Conservation (phyloP, 2,113 vertebrate species). For the Addax nasomaculatus region DNA sequence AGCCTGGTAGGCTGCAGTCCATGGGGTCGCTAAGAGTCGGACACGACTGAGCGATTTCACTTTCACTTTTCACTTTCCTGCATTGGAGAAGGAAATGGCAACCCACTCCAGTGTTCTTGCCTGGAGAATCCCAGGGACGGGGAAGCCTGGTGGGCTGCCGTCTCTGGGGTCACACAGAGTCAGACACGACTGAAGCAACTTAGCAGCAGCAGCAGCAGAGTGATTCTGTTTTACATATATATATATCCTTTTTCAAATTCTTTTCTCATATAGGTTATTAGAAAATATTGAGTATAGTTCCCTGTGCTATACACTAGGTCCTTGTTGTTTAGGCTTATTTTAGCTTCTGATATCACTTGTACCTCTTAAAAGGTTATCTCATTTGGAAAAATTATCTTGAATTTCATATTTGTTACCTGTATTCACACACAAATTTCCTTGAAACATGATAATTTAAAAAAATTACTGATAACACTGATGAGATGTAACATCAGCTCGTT, state of each 20-base stretch:
- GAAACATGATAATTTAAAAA: not conserved
- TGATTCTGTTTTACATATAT: not conserved
- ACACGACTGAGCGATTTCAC: too few relatives aligned
- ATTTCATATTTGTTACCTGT: not conserved
- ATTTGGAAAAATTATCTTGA: slow-evolving; percentile 10
- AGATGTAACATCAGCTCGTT: not conserved
- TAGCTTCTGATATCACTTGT: not conserved
- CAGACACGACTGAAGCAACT: too few relatives aligned
- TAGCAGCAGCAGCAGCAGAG: not conserved
- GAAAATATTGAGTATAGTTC: not conserved
- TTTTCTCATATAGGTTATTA: not conserved
- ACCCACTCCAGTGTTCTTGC: too few relatives aligned
- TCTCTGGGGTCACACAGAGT: too few relatives aligned
- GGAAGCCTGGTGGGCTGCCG: too few relatives aligned
- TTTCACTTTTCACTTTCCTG: too few relatives aligned
- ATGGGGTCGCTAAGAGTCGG: too few relatives aligned
- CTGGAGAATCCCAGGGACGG: too few relatives aligned
- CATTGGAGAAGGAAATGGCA: too few relatives aligned
- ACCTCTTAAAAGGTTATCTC: not conserved
- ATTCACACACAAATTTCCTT: not conserved
- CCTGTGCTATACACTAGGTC: not conserved
- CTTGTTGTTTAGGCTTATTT: not conserved
- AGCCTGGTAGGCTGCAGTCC: too few relatives aligned
- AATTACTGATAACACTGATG: not conserved
- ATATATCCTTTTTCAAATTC: not conserved